A percentile compares a stretch with the other conserved stretches of the same genome.
Evolutionary conservation across 1,140 invertebrate species (phyloP).

Genomic region (Portunus trituberculatus): DNA sequence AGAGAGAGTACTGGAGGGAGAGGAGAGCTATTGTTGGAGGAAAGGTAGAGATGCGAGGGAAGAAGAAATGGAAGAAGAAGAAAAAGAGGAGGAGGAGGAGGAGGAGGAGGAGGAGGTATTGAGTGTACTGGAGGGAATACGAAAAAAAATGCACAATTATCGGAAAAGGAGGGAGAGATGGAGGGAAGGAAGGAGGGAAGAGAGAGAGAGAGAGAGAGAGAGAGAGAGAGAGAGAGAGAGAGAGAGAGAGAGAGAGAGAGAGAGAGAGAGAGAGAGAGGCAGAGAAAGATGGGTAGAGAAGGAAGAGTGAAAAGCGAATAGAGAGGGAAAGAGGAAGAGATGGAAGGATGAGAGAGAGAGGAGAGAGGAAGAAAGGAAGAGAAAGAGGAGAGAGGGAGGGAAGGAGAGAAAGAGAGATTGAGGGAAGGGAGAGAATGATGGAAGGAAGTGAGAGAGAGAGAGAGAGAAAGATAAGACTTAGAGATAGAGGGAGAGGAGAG

Average conservation of each 20-base stretch:
- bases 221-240: no score
- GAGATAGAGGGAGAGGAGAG: no score
- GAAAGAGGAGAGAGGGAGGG: neutral
- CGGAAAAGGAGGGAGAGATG: no score
- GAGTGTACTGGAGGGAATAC: no score
- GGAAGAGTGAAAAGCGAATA: neutral
- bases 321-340: neutral
- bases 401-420: neutral
- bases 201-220: neutral
- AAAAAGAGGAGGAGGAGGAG: no score
- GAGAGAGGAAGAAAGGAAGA: neutral
- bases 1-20: no score
- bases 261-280: slow-evolving; percentile 14
- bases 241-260: neutral
- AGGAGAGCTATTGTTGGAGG: no score
- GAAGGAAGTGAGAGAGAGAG: neutral
- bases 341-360: neutral
- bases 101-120: no score
- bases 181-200: neutral
- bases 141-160: no score
- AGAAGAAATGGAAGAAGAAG: no score
- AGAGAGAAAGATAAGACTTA: neutral
- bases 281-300: neutral
- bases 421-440: neutral
- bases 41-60: neutral